Evolutionary conservation across 2,888 invertebrate species (phyloP).

Genomic region (Agrilus biguttatus): DNA sequence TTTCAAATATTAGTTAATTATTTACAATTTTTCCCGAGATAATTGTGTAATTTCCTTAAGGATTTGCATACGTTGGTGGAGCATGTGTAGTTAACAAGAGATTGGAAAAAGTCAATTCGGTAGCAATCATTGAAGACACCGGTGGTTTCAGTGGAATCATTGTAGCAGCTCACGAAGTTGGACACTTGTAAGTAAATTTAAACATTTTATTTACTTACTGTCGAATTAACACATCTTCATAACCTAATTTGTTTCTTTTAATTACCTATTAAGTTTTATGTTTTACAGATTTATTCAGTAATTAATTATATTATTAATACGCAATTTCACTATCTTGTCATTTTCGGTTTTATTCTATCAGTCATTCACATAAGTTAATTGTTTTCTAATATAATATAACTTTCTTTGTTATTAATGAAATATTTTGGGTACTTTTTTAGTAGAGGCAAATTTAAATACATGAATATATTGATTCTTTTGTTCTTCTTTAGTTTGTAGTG

Average conservation of each 20-base stretch:
- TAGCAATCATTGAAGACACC: slow-evolving; percentile 91
- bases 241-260: background rate
- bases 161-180: slow-evolving; percentile 92
- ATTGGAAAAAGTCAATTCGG: slow-evolving; percentile 89
- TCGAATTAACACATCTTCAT: background rate
- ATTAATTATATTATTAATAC: too few species aligned
- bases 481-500: too few species aligned
- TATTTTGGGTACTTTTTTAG: too few species aligned
- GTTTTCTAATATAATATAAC: too few species aligned
- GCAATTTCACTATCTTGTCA: too few species aligned
- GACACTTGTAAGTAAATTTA: slow-evolving; percentile 70
- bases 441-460: too few species aligned
- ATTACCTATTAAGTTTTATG: background rate
- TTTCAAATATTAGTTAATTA: background rate
- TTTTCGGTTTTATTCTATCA: too few species aligned
- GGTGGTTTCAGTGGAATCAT: slow-evolving; percentile 94
- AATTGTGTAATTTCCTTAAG: slow-evolving; percentile 30
- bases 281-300: background rate
- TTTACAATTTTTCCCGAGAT: background rate
- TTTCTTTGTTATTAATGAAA: too few species aligned
- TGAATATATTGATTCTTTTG: too few species aligned
- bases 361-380: too few species aligned
- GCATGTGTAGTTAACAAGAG: slow-evolving; percentile 92
- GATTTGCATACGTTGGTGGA: slow-evolving; percentile 91
- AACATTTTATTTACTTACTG: slow-evolving; percentile 1